These are phyloP conservation scores for Hippocampus mohnikei DNA, from an alignment of 2,113 vertebrate species.

Conservation along the genomic window DNA sequence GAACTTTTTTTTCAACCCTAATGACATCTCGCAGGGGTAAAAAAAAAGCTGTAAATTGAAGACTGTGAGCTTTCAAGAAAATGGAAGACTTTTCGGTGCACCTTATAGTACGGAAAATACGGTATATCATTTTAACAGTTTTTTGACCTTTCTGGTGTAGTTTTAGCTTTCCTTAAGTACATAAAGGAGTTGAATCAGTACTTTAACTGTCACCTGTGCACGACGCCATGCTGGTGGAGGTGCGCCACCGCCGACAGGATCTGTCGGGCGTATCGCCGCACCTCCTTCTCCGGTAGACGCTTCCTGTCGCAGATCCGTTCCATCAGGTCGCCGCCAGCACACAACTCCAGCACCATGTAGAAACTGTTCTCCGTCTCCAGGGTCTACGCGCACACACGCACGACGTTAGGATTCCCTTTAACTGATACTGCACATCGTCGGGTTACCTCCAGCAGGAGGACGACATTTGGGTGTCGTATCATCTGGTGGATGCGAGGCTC, in stretches of 20 bases:
- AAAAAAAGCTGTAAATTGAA: no score
- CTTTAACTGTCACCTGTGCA: constrained; percentile 71
- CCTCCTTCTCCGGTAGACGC: constrained; percentile 77
- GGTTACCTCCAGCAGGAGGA: constrained; percentile 71
- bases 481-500: constrained; percentile 81
- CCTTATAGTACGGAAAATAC: no score
- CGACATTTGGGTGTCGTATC: constrained; percentile 78
- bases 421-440: neutral
- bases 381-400: constrained; percentile 61
- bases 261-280: constrained; percentile 76
- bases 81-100: no score
- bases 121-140: no score
- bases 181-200: no score
- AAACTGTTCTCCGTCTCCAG: constrained; percentile 83
- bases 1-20: no score
- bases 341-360: constrained; percentile 84
- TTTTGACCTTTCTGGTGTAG: no score
- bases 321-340: constrained; percentile 79
- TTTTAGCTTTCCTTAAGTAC: no score
- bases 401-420: neutral
- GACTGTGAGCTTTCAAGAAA: no score
- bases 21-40: no score
- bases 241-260: constrained; percentile 78
- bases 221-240: constrained; percentile 75
- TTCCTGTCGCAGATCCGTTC: constrained; percentile 79